These are phyloP conservation scores for Oligia strigilis DNA, from an alignment of 2,888 invertebrate genomes.

Conservation along the genomic window DNA sequence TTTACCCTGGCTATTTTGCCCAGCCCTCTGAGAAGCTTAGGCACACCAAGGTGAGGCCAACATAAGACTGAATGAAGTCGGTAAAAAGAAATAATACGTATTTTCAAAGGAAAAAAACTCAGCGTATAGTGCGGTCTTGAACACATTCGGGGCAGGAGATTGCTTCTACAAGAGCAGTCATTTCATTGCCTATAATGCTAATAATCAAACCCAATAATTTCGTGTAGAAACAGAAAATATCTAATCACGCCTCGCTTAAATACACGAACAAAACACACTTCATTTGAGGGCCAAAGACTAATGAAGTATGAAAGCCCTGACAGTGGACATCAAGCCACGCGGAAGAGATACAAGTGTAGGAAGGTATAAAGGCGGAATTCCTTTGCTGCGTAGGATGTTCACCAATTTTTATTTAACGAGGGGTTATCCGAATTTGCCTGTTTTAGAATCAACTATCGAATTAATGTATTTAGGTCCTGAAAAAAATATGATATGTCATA, in stretches of 20 bases:
- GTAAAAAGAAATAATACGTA: too few species aligned
- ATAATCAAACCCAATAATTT: slow-evolving; percentile 1
- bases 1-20: not conserved
- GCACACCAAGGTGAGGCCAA: too few species aligned
- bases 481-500: not conserved
- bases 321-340: slow-evolving; percentile 54
- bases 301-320: slow-evolving; percentile 56
- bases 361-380: slow-evolving; percentile 22
- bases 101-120: too few species aligned
- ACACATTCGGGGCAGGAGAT: too few species aligned
- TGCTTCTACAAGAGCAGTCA: not conserved
- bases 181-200: not conserved
- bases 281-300: slow-evolving; percentile 49
- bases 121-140: not conserved
- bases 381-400: not conserved
- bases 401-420: not conserved
- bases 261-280: slow-evolving; percentile 44
- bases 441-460: not conserved
- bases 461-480: not conserved
- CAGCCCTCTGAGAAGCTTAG: not conserved
- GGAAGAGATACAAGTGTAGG: slow-evolving; percentile 64
- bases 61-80: too few species aligned
- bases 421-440: not conserved
- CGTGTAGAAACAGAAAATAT: slow-evolving; percentile 13
- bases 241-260: slow-evolving; percentile 12